Evolutionary conservation across 30 jellyfish, hydroid and myxozoan species (phyloP).

Genomic region (Rhopilema esculentum): DNA sequence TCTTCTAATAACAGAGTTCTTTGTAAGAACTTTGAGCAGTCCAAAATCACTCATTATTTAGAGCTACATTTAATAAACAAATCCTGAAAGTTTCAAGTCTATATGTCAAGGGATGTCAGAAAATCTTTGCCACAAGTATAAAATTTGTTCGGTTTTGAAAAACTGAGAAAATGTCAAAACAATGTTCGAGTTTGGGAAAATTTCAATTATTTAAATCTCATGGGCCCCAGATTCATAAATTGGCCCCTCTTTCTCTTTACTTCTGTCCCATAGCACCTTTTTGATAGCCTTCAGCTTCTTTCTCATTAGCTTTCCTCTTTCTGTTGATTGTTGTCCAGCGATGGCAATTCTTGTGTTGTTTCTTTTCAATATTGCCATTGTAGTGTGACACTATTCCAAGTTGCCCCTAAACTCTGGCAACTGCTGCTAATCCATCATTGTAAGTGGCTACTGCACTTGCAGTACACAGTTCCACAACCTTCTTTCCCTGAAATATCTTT

Average conservation of each 20-base stretch:
- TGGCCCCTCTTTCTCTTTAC: conserved; percentile 22
- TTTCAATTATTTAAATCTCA: background rate
- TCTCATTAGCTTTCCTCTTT: conserved; percentile 1
- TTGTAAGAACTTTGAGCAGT: background rate
- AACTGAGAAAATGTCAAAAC: background rate
- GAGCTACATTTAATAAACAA: background rate
- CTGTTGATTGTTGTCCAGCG: too few species aligned
- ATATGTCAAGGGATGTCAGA: background rate
- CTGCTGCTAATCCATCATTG: background rate
- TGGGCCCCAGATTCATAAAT: conserved; percentile 25
- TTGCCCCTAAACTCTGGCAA: background rate
- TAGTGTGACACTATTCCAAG: background rate
- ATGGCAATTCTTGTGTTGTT: too few species aligned
- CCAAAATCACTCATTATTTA: background rate
- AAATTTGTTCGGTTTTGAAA: background rate
- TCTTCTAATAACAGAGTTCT: background rate
- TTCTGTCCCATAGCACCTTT: background rate
- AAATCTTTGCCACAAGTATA: background rate
- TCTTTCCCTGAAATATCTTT: too few species aligned
- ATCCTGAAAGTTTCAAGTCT: background rate
- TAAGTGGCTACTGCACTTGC: background rate
- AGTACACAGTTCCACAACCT: background rate
- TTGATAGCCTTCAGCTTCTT: conserved; percentile 5
- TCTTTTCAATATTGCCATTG: background rate
- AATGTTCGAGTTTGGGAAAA: background rate